These are phyloP conservation scores for Psilopogon haemacephalus DNA, from an alignment of 2,113 vertebrate species.

Conservation along the genomic window DNA sequence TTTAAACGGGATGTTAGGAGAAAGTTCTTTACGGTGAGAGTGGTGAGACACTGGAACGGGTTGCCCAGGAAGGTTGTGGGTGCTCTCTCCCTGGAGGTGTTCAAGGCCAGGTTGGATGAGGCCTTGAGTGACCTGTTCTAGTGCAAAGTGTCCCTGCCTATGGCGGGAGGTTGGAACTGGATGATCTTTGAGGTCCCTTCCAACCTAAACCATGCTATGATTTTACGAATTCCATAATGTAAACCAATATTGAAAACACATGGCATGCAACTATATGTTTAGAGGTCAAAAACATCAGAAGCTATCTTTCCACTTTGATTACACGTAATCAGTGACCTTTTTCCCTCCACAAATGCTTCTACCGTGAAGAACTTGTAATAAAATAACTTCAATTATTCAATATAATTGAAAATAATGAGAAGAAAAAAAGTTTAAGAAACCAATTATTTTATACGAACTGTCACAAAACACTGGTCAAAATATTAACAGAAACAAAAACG, in stretches of 20 bases:
- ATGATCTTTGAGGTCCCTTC: no score
- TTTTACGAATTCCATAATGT: background rate
- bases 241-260: background rate
- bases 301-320: background rate
- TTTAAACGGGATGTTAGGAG: no score
- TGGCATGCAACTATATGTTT: background rate
- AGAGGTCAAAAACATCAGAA: background rate
- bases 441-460: background rate
- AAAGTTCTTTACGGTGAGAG: no score
- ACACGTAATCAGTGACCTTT: background rate
- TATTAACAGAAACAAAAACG: background rate
- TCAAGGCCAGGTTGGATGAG: no score
- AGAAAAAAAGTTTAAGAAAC: background rate
- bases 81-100: no score
- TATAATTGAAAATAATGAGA: background rate
- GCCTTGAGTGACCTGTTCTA: no score
- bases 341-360: background rate
- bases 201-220: no score
- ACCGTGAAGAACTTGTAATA: background rate
- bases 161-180: no score
- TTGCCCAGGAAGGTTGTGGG: no score
- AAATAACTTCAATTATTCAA: background rate
- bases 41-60: no score
- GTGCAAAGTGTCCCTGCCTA: no score
- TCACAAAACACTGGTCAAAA: background rate